phyloP scores from a whole-genome alignment of 2,797 vertebrate species.

The Gymnothorax javanicus region DNA sequence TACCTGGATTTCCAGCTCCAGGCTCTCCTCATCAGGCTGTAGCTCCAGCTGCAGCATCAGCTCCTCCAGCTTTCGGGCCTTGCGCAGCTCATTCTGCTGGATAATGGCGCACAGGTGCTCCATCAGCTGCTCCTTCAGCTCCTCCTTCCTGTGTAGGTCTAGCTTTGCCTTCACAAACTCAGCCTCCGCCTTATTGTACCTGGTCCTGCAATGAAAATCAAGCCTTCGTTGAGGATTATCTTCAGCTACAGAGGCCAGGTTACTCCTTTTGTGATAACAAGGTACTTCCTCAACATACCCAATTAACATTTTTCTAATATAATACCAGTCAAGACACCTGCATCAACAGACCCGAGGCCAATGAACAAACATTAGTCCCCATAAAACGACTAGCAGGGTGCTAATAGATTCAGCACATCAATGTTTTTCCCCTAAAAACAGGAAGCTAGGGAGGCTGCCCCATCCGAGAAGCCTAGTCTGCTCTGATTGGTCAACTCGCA shows the following conservation, averaged over 20 bases:
- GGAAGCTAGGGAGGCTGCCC: too few species aligned
- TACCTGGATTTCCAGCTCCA: constrained; percentile 69
- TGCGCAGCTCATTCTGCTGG: constrained; percentile 93
- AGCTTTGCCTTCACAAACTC: constrained; percentile 90
- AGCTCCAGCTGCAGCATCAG: constrained; percentile 90
- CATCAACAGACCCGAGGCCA: not conserved
- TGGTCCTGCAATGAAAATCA: constrained; percentile 75
- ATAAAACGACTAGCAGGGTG: too few species aligned
- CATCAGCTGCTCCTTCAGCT: constrained; percentile 90
- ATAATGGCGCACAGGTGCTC: constrained; percentile 96
- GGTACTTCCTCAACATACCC: not conserved
- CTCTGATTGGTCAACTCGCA: too few species aligned
- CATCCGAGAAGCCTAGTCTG: too few species aligned
- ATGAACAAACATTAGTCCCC: not conserved
- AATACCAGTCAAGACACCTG: not conserved
- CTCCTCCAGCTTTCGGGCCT: constrained; percentile 88
- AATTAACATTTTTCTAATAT: not conserved
- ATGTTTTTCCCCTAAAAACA: too few species aligned
- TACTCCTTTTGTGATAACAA: not conserved
- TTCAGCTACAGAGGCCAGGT: not conserved
- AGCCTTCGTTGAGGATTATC: not conserved
- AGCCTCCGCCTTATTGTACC: constrained; percentile 86
- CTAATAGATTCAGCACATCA: too few species aligned
- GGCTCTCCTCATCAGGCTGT: constrained; percentile 73
- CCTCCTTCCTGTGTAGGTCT: constrained; percentile 89